phyloP scores from a whole-genome alignment of 37 sponge, comb jelly and placozoan genomes.

The Crambe crambe region DNA sequence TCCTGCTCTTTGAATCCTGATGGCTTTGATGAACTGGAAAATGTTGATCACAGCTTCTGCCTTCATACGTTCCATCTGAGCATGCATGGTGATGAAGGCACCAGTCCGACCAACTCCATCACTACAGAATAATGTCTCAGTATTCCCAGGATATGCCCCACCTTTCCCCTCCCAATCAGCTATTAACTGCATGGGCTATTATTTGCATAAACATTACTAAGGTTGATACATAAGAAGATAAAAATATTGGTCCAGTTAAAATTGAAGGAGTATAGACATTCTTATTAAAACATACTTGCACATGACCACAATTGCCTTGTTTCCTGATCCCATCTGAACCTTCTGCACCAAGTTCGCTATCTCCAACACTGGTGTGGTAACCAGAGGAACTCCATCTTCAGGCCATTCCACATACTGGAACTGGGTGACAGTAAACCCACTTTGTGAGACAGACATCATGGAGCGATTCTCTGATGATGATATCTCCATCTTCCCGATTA shows the following conservation, averaged over 20 bases:
- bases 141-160: no score
- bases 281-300: slow-evolving; percentile 85
- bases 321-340: slow-evolving; percentile 55
- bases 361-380: slow-evolving; percentile 44
- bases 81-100: slow-evolving; percentile 44
- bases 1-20: slow-evolving; percentile 42
- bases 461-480: slow-evolving; percentile 18
- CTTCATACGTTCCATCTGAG: slow-evolving; percentile 72
- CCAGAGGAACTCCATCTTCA: slow-evolving; percentile 19
- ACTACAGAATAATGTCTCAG: no score
- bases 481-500: slow-evolving; percentile 48
- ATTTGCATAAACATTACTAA: not conserved
- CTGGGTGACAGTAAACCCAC: slow-evolving; percentile 30
- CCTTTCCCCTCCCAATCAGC: no score
- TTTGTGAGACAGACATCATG: not conserved
- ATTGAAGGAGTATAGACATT: no score
- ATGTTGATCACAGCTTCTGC: slow-evolving; percentile 65
- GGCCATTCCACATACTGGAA: slow-evolving; percentile 53
- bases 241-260: no score
- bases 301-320: slow-evolving; percentile 59
- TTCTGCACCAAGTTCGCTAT: slow-evolving; percentile 40
- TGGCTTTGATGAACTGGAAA: slow-evolving; percentile 65
- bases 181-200: no score
- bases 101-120: slow-evolving; percentile 77
- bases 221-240: not conserved